Base-by-base conservation (phyloP, 2,888 invertebrate genomes). In the Microctonus brassicae region DNA sequence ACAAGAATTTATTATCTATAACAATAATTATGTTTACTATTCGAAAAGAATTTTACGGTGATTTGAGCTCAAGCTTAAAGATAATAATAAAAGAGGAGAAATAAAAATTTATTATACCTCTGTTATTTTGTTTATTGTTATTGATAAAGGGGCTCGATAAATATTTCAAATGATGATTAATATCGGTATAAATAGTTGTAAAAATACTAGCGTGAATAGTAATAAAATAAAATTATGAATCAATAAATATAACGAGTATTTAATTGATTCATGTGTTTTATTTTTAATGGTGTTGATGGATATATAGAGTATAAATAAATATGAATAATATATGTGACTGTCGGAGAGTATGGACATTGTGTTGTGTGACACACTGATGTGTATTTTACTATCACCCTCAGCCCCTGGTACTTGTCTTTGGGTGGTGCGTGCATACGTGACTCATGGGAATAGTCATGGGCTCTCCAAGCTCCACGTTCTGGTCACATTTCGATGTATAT, bases 251-350 rank as follows among this genome's bases (percentile, higher is more conserved):
- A 47, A 20, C 17, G 17, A 7, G 17, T 17, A 47, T 47, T 47
- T 47, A 47, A n/a, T 17, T 47, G 6, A 17, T 5, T 6, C 17
- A 5, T 47, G 3, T 17, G 17, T 47, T 47, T 17, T 47, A 47
- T 29, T 29, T 5, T 29, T 29, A n/a, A n/a, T n/a, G n/a, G n/a
- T n/a, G n/a, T n/a, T n/a, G n/a, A n/a, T n/a, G n/a, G n/a, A n/a
- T n/a, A n/a, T n/a, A n/a, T n/a, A n/a, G n/a, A n/a, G n/a, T n/a
- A n/a, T n/a, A n/a, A n/a, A 26, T 36, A 55, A 63, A 65, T 67
- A 60, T 80, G 72, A 80, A 80, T 81, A 80, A 79, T 79, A 73
- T 73, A 81, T 77, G 75, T 29, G 17, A 34, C 22, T 36, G 24
- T 24, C 57, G 11, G 26, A 42, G 33, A 29, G 33, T 64, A 22